Conservation (phyloP, 1,140 invertebrate genomes). For the Papilio xuthus region DNA sequence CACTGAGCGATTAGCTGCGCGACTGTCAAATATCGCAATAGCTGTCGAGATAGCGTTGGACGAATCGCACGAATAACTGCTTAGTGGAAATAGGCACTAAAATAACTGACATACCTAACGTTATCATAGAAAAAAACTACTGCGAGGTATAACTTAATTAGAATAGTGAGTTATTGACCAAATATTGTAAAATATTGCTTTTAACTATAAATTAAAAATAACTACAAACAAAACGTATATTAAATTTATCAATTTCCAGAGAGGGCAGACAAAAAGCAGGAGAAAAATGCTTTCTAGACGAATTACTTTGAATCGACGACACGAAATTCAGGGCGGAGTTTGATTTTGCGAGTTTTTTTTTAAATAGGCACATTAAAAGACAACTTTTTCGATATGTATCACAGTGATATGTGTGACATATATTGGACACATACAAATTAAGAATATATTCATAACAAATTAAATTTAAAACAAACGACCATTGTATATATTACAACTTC, state of each 20-base stretch:
- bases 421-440: slow-evolving; percentile 23
- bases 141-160: background rate
- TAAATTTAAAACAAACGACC: background rate
- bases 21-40: too few relatives aligned
- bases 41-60: too few relatives aligned
- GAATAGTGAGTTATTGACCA: background rate
- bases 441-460: background rate
- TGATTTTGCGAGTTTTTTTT: background rate
- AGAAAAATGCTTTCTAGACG: background rate
- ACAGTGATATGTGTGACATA: slow-evolving; percentile 37
- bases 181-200: background rate
- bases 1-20: background rate
- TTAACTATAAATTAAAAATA: background rate
- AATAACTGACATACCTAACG: background rate
- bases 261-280: background rate
- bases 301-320: background rate
- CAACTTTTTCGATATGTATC: slow-evolving; percentile 30
- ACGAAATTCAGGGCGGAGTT: background rate
- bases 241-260: background rate
- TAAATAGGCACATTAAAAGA: slow-evolving; percentile 18
- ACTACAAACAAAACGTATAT: background rate
- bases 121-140: background rate
- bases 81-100: background rate
- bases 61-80: background rate
- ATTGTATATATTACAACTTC: background rate